Evolutionary conservation across 2,888 invertebrate species (phyloP), one percentile per base, ranked within the genome.

Genomic region (Achlya flavicornis): DNA sequence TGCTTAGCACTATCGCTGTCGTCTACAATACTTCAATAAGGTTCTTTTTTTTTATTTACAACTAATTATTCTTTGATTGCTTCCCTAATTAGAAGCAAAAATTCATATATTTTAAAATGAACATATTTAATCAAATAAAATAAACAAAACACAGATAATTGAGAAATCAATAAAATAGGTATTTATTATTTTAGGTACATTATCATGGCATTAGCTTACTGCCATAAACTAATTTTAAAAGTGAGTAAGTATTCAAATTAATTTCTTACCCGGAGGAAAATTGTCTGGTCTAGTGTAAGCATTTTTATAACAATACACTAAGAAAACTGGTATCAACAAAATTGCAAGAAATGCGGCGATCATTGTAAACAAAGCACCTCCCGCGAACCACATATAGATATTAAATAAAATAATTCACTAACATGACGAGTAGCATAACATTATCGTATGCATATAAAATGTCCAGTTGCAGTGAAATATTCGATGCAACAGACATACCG

Each of bases 261-360:
- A 35, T 14, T n/a, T 0, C 79, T 88, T 86, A 95, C 95, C 95
- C 70, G 96, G 96, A 7, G 96, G 95, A 72, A 94, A 94, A 65
- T 95, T 94, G 1, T 85, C 76, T 0, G 94, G 93, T 71, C 86
- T 90, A 48, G 84, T 87, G 57, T 86, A 88, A 0, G 93, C 92
- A 84, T 90, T 91, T 67, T 90, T 81, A 67, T 89, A 88, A 32
- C 83, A 73, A 58, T 81, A 76, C 46, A 87, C 74, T 67, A 88
- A 73, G 41, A 87, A 64, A 16, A 70, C 64, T 7, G 90, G 71
- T 63, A 94, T 76, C 57, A 92, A 66, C 61, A 85, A 68, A 33
- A 89, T 83, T 33, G 87, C 77, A 75, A 90, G 71, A 64, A 86
- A 4, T 62, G 77, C 72, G 69, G 81, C 78, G 73, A 91, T 75